Base-by-base conservation (phyloP, 2,113 vertebrate species). In the Apeltes quadracus region DNA sequence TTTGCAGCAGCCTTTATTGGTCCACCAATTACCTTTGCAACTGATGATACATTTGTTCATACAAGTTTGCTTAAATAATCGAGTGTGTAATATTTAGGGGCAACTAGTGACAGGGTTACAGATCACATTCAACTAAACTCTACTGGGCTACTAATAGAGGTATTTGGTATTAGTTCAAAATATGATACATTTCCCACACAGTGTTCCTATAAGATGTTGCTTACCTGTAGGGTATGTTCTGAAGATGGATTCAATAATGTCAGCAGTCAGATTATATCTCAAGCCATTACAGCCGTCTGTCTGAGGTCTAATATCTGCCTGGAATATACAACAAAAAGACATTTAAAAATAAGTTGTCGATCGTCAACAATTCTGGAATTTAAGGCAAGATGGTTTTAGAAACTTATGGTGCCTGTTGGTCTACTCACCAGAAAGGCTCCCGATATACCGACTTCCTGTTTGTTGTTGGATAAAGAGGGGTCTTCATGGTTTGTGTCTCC, bases 231-330 rank as follows among this genome's bases (percentile, higher is more conserved):
- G 98, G 76, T 99, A 99, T 10, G 98, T 99, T 88, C 96, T 95
- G 92, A 99, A 99, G 92, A 99, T 95, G 46, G 98, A 99, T 81
- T 99, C 97, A 69, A 99, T 99, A 69, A 99, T 98, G 89, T 99
- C 98, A 11, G 96, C 94, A 32, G 98, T 99, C 87, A 99, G 92
- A 87, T 99, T 99, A 66, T 99, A 99, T 91, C 96, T 94, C 84
- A 99, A 89, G 46, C 98, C 98, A 18, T 99, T 99, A 90, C 98
- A 99, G 61, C 98, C 98, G 46, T 99, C 98, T 34, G 98, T 97
- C 87, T 99, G 97, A 76, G 97, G 98, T 81, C 97, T 93, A 72
- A 99, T 97, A 88, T 99, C 98, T 75, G 98, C 97, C 98, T 99
- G 91, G 72, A 85, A 83, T 36, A 48, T 22, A 84, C 2, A 41